phyloP scores from a whole-genome alignment of 2,113 vertebrate species.

The Albula goreensis region DNA sequence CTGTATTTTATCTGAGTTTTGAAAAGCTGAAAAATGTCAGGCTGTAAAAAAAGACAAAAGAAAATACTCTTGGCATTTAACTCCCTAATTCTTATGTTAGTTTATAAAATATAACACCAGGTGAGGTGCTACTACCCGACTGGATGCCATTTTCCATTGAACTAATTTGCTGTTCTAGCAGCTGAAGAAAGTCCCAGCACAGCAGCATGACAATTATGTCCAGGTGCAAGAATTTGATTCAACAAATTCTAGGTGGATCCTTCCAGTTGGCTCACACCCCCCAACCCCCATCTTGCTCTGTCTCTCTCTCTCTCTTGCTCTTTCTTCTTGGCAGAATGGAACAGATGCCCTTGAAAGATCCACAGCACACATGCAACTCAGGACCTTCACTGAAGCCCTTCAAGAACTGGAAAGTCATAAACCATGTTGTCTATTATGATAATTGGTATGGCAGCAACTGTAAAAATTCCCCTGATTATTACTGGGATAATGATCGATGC shows the following conservation, averaged over 20 bases:
- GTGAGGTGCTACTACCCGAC: conserved; percentile 85
- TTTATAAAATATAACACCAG: conserved; percentile 75
- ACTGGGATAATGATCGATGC: conserved; percentile 71
- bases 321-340: conserved; percentile 64
- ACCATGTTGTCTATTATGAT: conserved; percentile 70
- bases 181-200: conserved; percentile 91
- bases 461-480: conserved; percentile 71
- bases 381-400: conserved; percentile 72
- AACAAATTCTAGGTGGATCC: conserved; percentile 91
- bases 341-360: conserved; percentile 86
- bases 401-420: conserved; percentile 75
- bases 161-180: conserved; percentile 93
- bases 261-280: conserved; percentile 74
- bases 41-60: not conserved
- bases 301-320: not conserved
- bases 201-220: conserved; percentile 93
- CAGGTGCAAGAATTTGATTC: conserved; percentile 99
- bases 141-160: conserved; percentile 90
- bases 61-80: conserved; percentile 14
- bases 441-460: conserved; percentile 71
- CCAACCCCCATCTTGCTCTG: conserved; percentile 44
- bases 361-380: conserved; percentile 55
- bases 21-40: conserved; percentile 10
- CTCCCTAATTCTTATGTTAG: conserved; percentile 30
- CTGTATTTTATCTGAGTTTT: conserved; percentile 19